Percentiles rank a stretch among this genome's conserved stretches.
These are phyloP conservation scores for Oscheius sp. DNA, from an alignment of 2,888 invertebrate species.

Conservation along the genomic window DNA sequence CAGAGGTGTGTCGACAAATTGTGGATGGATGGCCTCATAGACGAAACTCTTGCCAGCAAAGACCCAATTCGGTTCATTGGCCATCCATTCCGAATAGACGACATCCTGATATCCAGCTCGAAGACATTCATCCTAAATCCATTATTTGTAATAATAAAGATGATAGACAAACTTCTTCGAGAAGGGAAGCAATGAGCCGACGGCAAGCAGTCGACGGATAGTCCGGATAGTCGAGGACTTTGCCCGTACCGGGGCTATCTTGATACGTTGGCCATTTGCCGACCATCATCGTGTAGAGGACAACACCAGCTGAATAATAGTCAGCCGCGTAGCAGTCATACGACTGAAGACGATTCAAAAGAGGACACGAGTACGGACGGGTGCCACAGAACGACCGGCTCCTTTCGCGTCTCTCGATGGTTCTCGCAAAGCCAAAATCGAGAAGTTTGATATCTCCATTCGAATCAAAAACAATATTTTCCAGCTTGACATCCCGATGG, in stretches of 20 bases:
- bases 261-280: constrained; percentile 60
- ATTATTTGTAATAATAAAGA: background rate
- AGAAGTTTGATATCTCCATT: constrained; percentile 64
- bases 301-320: constrained; percentile 61
- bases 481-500: constrained; percentile 52
- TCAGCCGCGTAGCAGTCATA: constrained; percentile 62
- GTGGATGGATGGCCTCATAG: constrained; percentile 34
- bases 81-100: constrained; percentile 57
- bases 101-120: constrained; percentile 56
- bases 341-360: constrained; percentile 46
- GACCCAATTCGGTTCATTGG: constrained; percentile 48
- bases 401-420: constrained; percentile 50
- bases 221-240: constrained; percentile 37
- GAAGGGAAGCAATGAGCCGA: constrained; percentile 41
- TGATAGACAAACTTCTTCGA: constrained; percentile 37
- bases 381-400: constrained; percentile 65
- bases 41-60: constrained; percentile 53
- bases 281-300: constrained; percentile 62
- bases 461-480: constrained; percentile 63
- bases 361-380: constrained; percentile 56
- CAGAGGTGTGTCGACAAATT: too few relatives aligned
- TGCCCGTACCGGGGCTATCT: too few relatives aligned
- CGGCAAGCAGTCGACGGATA: constrained; percentile 47
- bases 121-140: constrained; percentile 40
- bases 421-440: constrained; percentile 66